Conservation (phyloP, 2,888 invertebrate genomes). For the Prosapia bicincta region DNA sequence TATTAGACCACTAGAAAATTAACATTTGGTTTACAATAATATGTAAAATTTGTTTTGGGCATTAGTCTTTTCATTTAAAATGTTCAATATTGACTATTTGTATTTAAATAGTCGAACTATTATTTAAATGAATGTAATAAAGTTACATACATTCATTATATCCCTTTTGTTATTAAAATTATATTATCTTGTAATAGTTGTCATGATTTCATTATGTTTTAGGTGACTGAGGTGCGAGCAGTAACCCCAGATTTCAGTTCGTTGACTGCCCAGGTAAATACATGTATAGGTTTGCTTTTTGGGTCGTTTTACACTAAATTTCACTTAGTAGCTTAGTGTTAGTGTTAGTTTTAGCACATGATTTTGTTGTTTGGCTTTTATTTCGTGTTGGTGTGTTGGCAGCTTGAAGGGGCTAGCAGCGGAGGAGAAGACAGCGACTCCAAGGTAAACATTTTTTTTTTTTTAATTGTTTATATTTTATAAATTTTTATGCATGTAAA, state of each 20-base stretch:
- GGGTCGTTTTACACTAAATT: neutral
- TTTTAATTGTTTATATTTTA: neutral
- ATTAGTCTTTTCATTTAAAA: no score
- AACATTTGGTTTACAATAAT: no score
- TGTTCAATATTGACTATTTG: no score
- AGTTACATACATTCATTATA: no score
- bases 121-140: no score
- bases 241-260: slow-evolving; percentile 40
- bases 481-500: neutral
- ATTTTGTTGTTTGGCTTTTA: slow-evolving; percentile 23
- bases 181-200: no score
- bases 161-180: no score
- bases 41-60: no score
- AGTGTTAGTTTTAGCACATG: slow-evolving; percentile 16
- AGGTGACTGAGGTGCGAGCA: slow-evolving; percentile 25
- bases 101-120: no score
- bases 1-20: no score
- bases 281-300: neutral
- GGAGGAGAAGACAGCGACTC: slow-evolving; percentile 38
- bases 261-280: slow-evolving; percentile 35
- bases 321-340: neutral
- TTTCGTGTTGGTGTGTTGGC: slow-evolving; percentile 25
- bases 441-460: slow-evolving; percentile 32
- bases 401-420: slow-evolving; percentile 37
- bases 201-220: neutral